phyloP scores from a whole-genome alignment of 2,888 invertebrate species.

The Drosophila pseudotalamancana region DNA sequence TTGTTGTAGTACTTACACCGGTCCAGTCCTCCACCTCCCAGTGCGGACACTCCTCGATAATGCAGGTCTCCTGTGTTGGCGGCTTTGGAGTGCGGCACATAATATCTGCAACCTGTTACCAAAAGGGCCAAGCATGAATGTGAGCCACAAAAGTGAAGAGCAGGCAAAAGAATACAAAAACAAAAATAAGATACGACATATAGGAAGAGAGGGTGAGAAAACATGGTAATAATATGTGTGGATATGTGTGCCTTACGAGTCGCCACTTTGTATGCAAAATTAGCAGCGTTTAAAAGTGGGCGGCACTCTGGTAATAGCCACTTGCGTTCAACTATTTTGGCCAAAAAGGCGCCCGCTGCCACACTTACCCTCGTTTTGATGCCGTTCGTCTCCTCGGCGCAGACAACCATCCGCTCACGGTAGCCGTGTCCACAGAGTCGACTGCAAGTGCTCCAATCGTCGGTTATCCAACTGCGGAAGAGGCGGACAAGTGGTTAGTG shows the following conservation, averaged over 20 bases:
- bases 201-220: conserved; percentile 11
- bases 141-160: conserved; percentile 15
- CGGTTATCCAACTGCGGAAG: conserved; percentile 91
- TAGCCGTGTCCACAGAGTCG: conserved; percentile 94
- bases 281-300: conserved; percentile 55
- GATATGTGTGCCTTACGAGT: conserved; percentile 17
- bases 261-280: conserved; percentile 63
- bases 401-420: conserved; percentile 92
- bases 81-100: conserved; percentile 92
- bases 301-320: conserved; percentile 56
- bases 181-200: too few relatives aligned
- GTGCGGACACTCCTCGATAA: conserved; percentile 92
- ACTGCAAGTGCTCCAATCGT: conserved; percentile 95
- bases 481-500: conserved; percentile 55
- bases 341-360: conserved; percentile 8
- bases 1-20: conserved; percentile 88
- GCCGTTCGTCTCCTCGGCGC: conserved; percentile 92
- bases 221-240: conserved; percentile 8
- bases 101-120: conserved; percentile 89
- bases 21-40: conserved; percentile 96
- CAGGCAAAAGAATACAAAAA: conserved; percentile 39
- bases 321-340: conserved; percentile 47
- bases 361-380: conserved; percentile 89
- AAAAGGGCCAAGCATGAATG: conserved; percentile 10
- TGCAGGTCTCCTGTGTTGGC: conserved; percentile 92